Conservation (phyloP, 2,797 vertebrate genomes). For the Paratrypauchen microcephalus region DNA sequence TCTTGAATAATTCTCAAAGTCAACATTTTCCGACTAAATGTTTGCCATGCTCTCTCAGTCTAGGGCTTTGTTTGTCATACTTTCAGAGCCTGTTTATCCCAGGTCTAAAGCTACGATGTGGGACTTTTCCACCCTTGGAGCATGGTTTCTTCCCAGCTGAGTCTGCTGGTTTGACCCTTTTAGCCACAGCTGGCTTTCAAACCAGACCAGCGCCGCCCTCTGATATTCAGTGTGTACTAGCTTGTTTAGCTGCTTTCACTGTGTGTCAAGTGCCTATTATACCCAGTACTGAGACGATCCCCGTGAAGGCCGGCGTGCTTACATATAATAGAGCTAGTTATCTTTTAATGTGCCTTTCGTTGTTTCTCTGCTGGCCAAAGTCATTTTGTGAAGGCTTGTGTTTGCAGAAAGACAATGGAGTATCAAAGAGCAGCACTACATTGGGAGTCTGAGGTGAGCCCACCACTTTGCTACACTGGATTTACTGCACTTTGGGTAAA, state of each 20-base stretch:
- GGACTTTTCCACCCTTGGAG: constrained; percentile 6
- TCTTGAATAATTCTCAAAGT: constrained; percentile 7
- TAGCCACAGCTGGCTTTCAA: constrained; percentile 35
- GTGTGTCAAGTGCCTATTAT: constrained; percentile 53
- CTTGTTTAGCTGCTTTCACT: constrained; percentile 42
- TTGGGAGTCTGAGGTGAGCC: constrained; percentile 4
- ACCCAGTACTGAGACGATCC: constrained; percentile 42
- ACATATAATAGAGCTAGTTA: constrained; percentile 43
- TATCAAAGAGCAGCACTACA: constrained; percentile 11
- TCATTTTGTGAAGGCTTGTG: constrained; percentile 20
- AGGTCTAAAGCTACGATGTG: neutral
- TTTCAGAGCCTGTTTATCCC: constrained; percentile 3
- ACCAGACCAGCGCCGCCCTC: constrained; percentile 24
- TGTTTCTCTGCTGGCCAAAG: constrained; percentile 30
- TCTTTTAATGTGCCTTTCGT: constrained; percentile 35
- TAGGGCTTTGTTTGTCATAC: neutral
- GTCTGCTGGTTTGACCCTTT: constrained; percentile 13
- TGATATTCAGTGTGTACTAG: constrained; percentile 41
- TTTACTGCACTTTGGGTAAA: constrained; percentile 34
- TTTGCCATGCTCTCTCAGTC: constrained; percentile 2
- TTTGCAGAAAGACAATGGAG: constrained; percentile 12
- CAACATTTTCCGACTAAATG: constrained; percentile 11
- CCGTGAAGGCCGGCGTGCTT: constrained; percentile 35
- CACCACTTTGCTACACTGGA: constrained; percentile 18
- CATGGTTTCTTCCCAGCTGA: constrained; percentile 10